Conservation (phyloP, 1,140 invertebrate genomes). For the Zaprionus capensis region DNA sequence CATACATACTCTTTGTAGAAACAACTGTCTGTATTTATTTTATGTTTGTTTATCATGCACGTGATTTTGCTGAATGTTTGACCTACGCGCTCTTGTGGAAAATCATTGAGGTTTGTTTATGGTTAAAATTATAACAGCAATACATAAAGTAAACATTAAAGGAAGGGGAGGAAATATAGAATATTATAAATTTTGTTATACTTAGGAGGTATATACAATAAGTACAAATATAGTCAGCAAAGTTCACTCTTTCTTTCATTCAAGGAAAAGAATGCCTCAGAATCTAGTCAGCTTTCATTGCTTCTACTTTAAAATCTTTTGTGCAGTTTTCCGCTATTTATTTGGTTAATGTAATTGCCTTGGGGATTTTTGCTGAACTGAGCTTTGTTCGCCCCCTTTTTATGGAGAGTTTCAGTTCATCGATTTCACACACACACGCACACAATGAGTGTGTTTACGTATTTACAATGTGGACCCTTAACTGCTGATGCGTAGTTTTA, state of each 20-base stretch:
- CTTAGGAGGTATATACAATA: too few relatives aligned
- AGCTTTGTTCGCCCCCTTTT: conserved; percentile 10
- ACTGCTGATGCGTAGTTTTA: conserved; percentile 49
- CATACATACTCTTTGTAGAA: not conserved
- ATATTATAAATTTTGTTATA: not conserved
- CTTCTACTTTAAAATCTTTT: not conserved
- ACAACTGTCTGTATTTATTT: not conserved
- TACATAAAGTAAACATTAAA: not conserved
- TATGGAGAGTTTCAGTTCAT: conserved; percentile 31
- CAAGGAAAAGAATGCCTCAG: not conserved
- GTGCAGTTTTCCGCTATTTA: not conserved
- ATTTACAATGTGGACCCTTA: conserved; percentile 32
- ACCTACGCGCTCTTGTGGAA: not conserved
- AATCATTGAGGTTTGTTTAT: not conserved
- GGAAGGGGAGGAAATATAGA: not conserved
- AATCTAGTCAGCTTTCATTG: not conserved
- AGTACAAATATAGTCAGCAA: too few relatives aligned
- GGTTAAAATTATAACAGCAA: not conserved
- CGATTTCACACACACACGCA: conserved; percentile 26
- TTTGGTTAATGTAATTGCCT: conserved; percentile 13
- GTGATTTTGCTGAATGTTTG: not conserved
- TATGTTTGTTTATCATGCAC: not conserved
- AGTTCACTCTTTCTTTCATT: not conserved
- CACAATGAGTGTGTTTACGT: conserved; percentile 18
- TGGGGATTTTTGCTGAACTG: not conserved